phyloP scores from a whole-genome alignment of 1,140 invertebrate genomes.

The Rhagoletis zephyria region DNA sequence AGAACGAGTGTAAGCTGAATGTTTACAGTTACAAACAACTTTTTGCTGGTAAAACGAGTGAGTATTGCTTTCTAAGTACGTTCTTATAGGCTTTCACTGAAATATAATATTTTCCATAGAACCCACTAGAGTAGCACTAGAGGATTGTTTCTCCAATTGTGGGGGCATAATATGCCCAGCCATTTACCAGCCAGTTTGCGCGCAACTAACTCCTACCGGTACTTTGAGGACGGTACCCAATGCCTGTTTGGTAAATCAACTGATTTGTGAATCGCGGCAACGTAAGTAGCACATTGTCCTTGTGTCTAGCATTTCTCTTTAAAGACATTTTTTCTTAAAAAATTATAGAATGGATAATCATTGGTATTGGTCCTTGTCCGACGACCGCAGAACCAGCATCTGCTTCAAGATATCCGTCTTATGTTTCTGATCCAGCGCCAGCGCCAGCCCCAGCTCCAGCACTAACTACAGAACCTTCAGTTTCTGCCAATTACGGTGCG shows the following conservation, averaged over 20 bases:
- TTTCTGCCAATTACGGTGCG: no score
- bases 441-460: background rate
- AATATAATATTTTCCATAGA: constrained; percentile 23
- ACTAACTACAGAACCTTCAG: no score
- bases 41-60: constrained; percentile 28
- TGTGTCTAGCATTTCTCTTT: background rate
- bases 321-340: background rate
- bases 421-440: no score
- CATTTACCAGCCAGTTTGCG: constrained; percentile 45
- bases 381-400: background rate
- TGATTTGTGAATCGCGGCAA: constrained; percentile 21
- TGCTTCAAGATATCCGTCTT: no score
- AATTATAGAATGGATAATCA: constrained; percentile 54
- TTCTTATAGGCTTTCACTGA: no score
- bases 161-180: constrained; percentile 14
- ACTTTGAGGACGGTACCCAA: background rate
- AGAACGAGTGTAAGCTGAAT: constrained; percentile 54
- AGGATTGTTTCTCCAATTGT: constrained; percentile 50
- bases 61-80: background rate
- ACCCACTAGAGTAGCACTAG: background rate
- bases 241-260: constrained; percentile 38
- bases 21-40: constrained; percentile 48
- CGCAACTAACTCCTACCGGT: background rate
- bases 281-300: background rate
- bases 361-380: constrained; percentile 19